phyloP scores from a whole-genome alignment of 2,113 vertebrate species.

The Riparia riparia region DNA sequence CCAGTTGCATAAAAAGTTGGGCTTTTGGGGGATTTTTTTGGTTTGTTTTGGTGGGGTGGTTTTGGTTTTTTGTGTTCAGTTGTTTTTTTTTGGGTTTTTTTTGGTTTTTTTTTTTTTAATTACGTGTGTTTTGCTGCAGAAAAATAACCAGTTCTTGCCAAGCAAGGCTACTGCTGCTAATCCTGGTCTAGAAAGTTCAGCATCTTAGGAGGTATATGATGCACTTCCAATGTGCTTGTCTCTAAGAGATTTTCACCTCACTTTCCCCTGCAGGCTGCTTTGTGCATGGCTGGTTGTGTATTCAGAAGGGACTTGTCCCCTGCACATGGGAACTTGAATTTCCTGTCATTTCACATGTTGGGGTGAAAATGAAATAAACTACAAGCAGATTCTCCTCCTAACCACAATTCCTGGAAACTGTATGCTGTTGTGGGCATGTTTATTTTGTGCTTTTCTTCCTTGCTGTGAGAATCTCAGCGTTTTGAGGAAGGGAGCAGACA shows the following conservation, averaged over 20 bases:
- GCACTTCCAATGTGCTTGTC: background rate
- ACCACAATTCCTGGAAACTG: slow-evolving; percentile 29
- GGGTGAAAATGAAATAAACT: background rate
- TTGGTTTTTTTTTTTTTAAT: background rate
- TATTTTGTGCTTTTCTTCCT: slow-evolving; percentile 40
- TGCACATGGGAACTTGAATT: background rate
- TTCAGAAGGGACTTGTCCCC: background rate
- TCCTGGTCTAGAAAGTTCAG: background rate
- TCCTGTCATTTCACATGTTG: background rate
- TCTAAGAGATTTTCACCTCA: background rate
- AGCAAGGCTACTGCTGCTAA: background rate
- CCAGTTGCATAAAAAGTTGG: background rate
- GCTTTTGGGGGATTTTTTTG: background rate
- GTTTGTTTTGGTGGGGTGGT: background rate
- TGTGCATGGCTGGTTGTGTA: background rate
- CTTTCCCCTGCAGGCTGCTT: background rate
- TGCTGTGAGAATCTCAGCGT: slow-evolving; percentile 10
- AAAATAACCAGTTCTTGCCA: background rate
- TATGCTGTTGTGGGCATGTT: slow-evolving; percentile 9
- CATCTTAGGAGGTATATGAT: background rate
- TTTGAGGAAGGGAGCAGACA: slow-evolving; percentile 24
- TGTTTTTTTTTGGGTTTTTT: background rate
- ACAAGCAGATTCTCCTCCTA: background rate
- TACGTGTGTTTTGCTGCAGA: background rate
- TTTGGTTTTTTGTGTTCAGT: background rate